phyloP scores from a whole-genome alignment of 2,888 invertebrate genomes.

The Hedya salicella region DNA sequence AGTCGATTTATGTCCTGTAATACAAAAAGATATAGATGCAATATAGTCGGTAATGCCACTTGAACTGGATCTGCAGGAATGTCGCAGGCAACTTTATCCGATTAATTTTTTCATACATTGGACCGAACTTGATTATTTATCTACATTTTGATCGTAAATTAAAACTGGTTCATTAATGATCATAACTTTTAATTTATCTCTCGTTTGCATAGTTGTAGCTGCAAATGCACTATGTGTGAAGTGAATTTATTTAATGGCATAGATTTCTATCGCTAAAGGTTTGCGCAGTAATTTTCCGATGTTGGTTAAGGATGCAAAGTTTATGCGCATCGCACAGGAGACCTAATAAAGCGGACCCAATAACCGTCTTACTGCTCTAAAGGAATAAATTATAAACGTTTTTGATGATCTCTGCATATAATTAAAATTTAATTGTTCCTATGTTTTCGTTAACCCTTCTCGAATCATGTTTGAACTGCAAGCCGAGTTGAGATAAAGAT shows the following conservation, averaged over 20 bases:
- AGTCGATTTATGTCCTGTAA: slow-evolving; percentile 43
- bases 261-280: slow-evolving; percentile 52
- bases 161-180: slow-evolving; percentile 78
- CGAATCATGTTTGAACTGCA: slow-evolving; percentile 15
- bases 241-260: slow-evolving; percentile 58
- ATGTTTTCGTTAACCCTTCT: slow-evolving; percentile 2
- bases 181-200: slow-evolving; percentile 76
- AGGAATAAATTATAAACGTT: background rate
- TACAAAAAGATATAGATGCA: slow-evolving; percentile 54
- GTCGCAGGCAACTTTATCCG: slow-evolving; percentile 59
- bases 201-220: slow-evolving; percentile 62
- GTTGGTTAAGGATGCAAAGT: slow-evolving; percentile 16
- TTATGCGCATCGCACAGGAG: too few species aligned
- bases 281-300: slow-evolving; percentile 15
- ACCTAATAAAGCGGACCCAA: background rate
- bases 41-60: slow-evolving; percentile 51
- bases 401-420: background rate
- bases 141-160: slow-evolving; percentile 72
- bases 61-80: slow-evolving; percentile 56
- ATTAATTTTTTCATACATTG: slow-evolving; percentile 66
- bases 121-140: slow-evolving; percentile 67
- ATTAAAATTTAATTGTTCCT: background rate
- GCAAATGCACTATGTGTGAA: slow-evolving; percentile 63
- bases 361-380: background rate
- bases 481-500: slow-evolving; percentile 34